Conservation (phyloP, 2,113 vertebrate species). For the Chinchilla lanigera region DNA sequence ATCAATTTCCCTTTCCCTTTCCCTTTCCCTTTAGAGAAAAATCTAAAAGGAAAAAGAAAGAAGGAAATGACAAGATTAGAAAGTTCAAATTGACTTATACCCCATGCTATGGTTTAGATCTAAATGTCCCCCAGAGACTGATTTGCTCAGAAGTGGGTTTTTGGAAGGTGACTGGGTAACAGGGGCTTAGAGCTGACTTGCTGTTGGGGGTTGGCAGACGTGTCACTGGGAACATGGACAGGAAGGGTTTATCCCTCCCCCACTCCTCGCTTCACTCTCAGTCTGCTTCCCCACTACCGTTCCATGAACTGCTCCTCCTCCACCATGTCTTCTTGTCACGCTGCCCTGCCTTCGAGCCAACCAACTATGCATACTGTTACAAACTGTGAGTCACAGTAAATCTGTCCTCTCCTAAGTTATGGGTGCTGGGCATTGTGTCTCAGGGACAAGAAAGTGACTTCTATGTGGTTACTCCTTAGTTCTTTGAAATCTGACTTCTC, state of each 20-base stretch:
- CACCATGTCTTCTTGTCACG: background rate
- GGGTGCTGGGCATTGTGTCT: background rate
- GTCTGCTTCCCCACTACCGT: background rate
- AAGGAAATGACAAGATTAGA: background rate
- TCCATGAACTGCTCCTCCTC: background rate
- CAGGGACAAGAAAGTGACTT: background rate
- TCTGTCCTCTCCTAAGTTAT: background rate
- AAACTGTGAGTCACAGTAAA: background rate
- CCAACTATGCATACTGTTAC: background rate
- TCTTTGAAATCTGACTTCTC: conserved; percentile 26
- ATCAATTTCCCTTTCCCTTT: too few relatives aligned
- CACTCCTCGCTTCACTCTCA: background rate
- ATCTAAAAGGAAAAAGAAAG: background rate
- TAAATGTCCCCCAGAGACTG: background rate
- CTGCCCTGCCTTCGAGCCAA: background rate
- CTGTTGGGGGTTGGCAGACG: background rate
- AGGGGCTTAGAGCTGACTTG: background rate
- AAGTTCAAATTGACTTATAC: background rate
- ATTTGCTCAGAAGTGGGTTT: background rate
- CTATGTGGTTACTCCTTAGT: background rate
- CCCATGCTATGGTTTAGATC: background rate
- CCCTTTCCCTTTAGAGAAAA: conserved; percentile 13
- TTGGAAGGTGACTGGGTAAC: background rate
- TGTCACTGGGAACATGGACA: background rate
- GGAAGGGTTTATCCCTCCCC: background rate